A percentile compares a stretch with the other conserved stretches of the same genome.
phyloP scores from a whole-genome alignment of 2,113 vertebrate genomes.

The Tragulus kanchil region DNA sequence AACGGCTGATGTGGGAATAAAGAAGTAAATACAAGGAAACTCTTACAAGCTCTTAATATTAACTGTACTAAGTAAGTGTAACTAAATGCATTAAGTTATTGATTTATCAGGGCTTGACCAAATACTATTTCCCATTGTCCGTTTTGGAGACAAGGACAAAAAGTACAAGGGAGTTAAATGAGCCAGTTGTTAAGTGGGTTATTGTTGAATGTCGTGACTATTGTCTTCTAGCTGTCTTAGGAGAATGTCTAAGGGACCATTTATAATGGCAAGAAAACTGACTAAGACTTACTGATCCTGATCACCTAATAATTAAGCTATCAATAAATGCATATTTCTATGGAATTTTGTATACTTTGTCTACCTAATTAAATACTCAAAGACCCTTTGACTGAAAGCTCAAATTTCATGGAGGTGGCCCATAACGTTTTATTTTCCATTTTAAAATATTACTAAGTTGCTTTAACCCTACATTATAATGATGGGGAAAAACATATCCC shows the following conservation, averaged over 20 bases:
- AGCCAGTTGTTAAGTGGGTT: constrained; percentile 70
- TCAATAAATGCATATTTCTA: constrained; percentile 67
- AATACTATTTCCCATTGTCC: constrained; percentile 78
- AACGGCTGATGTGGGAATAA: constrained; percentile 89
- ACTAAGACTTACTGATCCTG: constrained; percentile 52
- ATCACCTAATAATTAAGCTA: constrained; percentile 70
- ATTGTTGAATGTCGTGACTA: constrained; percentile 70
- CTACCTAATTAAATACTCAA: neutral
- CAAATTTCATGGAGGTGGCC: neutral
- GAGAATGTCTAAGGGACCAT: constrained; percentile 65
- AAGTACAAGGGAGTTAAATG: constrained; percentile 74
- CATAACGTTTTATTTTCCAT: neutral
- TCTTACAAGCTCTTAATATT: constrained; percentile 88
- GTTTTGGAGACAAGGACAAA: constrained; percentile 72
- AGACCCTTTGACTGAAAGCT: neutral
- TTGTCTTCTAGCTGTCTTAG: constrained; percentile 61
- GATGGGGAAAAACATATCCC: constrained; percentile 60
- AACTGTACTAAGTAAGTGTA: constrained; percentile 90
- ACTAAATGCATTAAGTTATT: constrained; percentile 90
- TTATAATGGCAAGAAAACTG: constrained; percentile 74
- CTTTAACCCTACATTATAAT: constrained; percentile 53
- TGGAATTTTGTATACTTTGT: constrained; percentile 50
- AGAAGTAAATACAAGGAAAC: constrained; percentile 90
- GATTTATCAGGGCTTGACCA: constrained; percentile 88
- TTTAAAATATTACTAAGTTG: constrained; percentile 49